These are phyloP conservation scores for Chironex yamaguchii DNA, from an alignment of 30 jellyfish, hydroid and myxozoan species.

Conservation along the genomic window DNA sequence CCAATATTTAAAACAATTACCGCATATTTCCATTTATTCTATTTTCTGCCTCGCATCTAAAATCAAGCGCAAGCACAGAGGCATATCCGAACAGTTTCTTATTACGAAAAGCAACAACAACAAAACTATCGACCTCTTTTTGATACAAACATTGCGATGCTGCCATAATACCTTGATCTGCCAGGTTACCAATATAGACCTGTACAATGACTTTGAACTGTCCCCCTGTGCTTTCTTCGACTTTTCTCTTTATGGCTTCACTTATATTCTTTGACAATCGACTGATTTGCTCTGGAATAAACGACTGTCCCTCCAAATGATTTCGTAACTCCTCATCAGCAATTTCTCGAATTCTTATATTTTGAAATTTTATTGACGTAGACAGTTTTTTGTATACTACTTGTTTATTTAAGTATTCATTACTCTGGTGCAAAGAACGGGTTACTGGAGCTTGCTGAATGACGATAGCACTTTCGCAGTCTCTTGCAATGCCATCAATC, in stretches of 20 bases:
- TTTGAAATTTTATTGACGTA: neutral
- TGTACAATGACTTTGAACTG: constrained; percentile 78
- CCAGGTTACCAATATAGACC: constrained; percentile 79
- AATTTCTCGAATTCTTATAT: neutral
- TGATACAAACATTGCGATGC: constrained; percentile 77
- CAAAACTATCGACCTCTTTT: constrained; percentile 52
- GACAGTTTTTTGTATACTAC: neutral
- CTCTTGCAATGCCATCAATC: too few species aligned
- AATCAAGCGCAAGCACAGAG: constrained; percentile 67
- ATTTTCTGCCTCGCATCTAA: constrained; percentile 11
- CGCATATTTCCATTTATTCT: too few species aligned
- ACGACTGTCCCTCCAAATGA: constrained; percentile 25
- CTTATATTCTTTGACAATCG: constrained; percentile 68
- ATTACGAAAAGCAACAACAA: constrained; percentile 71
- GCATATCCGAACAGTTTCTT: constrained; percentile 81
- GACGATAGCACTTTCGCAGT: neutral
- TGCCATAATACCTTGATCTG: constrained; percentile 76
- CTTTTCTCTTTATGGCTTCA: constrained; percentile 48
- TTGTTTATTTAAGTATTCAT: too few species aligned
- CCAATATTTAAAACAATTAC: too few species aligned
- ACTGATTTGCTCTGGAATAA: constrained; percentile 51
- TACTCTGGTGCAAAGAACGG: neutral
- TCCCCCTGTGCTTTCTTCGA: constrained; percentile 62
- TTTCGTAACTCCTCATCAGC: constrained; percentile 25
- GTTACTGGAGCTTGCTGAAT: neutral